phyloP scores from a whole-genome alignment of 2,888 invertebrate genomes.

The Pheosia gnoma region DNA sequence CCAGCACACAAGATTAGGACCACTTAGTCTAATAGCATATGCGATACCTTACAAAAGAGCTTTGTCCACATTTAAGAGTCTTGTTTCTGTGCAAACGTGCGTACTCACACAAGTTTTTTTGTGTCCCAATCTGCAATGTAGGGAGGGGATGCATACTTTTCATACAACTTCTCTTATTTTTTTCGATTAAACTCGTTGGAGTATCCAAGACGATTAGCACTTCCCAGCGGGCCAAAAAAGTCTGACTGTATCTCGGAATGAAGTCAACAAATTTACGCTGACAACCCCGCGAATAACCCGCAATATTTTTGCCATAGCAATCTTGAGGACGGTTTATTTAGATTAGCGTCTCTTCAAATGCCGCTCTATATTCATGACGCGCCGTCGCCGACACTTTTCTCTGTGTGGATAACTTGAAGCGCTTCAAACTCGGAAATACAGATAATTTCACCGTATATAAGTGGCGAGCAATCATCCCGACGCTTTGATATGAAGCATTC shows the following conservation, averaged over 20 bases:
- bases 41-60: no score
- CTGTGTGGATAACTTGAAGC: slow-evolving; percentile 40
- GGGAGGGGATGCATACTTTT: no score
- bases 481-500: slow-evolving; percentile 38
- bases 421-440: slow-evolving; percentile 47
- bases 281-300: slow-evolving; percentile 40
- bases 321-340: slow-evolving; percentile 58
- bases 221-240: background rate
- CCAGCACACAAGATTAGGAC: no score
- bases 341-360: slow-evolving; percentile 57
- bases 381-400: slow-evolving; percentile 46
- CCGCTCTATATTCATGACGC: slow-evolving; percentile 61
- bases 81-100: no score
- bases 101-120: no score
- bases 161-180: no score
- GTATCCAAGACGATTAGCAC: no score
- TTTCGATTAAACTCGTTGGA: no score
- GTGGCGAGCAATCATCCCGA: slow-evolving; percentile 38
- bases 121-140: no score
- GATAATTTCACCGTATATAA: slow-evolving; percentile 42
- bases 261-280: slow-evolving; percentile 44
- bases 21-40: no score
- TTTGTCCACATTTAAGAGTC: no score
- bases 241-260: slow-evolving; percentile 17
- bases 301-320: slow-evolving; percentile 55